Evolutionary conservation across 35 echinoderm and acorn worm species (phyloP), one percentile per base, ranked within the genome.

Genomic region (Strongylocentrotus purpuratus): DNA sequence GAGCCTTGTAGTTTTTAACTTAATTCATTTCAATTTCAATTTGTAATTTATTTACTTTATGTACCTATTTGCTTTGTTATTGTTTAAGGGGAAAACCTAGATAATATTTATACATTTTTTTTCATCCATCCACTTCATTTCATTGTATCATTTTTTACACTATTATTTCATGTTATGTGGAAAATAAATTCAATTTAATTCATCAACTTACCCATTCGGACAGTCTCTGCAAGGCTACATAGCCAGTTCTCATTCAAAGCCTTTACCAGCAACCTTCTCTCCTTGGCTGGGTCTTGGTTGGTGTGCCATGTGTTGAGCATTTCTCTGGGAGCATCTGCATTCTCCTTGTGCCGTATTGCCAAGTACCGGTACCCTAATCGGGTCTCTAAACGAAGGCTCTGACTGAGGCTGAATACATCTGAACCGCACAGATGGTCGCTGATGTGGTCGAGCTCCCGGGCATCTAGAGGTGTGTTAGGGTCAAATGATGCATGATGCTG

Each of bases 261-360:
- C 7, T 31, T 28, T 31, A 55, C 31, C 14, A 92, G 48, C 45
- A 92, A 33, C 47, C 91, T 15, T 9, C 91, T 1, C 20, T 55
- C 91, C 47, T 4, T 4, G 0, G 32, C 1, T 31, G 41, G 45
- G 9, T 47, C 11, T 46, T 92, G 91, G 47, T 55, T 92, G n/a
- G 48, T 92, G 28, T 92, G 41, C 91, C 91, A 92, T 0, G 91
- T 92, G 45, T 41, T 22, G 15, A 92, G 46, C 91, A 92, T 92
- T 14, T 46, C 12, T 1, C n/a, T 31, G 47, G 47, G 46, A 28
- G 47, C 91, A 22, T 55, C 12, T 33, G 48, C 91, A 11, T 31
- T 55, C 45, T 17, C 22, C 45, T 22, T 46, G n/a, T 45, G 50
- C n/a, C 50, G 91, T 46, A 31, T 33, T 28, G 48, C 91, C 91